Evolutionary conservation across 2,797 vertebrate genomes (phyloP).

Genomic region (Cirrhinus mrigala): DNA sequence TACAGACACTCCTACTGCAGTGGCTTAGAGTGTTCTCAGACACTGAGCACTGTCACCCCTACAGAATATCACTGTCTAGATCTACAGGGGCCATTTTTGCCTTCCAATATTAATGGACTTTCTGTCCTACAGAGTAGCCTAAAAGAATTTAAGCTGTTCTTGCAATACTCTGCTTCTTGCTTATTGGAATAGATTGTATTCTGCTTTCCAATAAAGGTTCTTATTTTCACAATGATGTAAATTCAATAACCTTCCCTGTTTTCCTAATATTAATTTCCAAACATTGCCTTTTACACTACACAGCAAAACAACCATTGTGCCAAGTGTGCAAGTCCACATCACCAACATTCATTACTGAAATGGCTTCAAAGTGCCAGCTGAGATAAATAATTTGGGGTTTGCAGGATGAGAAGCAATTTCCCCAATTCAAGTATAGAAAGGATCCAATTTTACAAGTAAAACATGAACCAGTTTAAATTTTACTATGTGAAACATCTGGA

Average conservation of each 20-base stretch:
- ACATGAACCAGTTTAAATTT: not conserved
- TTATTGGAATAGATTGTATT: not conserved
- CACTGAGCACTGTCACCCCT: slow-evolving; percentile 31
- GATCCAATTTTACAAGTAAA: not conserved
- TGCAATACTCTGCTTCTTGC: not conserved
- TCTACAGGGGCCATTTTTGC: slow-evolving; percentile 17
- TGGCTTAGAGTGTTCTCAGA: slow-evolving; percentile 46
- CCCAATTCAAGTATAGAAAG: not conserved
- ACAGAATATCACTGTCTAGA: slow-evolving; percentile 37
- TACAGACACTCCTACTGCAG: slow-evolving; percentile 39
- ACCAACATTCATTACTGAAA: not conserved
- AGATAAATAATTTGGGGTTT: not conserved
- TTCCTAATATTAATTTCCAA: not conserved
- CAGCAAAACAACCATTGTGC: not conserved
- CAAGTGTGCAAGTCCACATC: not conserved
- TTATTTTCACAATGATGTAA: not conserved
- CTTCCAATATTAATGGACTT: slow-evolving; percentile 29
- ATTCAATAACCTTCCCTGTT: not conserved
- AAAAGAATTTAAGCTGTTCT: slow-evolving; percentile 1
- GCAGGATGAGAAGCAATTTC: not conserved
- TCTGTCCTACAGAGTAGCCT: not conserved
- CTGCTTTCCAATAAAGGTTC: not conserved
- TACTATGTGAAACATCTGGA: slow-evolving; percentile 29
- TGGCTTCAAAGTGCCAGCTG: not conserved
- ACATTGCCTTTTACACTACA: not conserved